These are phyloP conservation scores for Sinohyriopsis cumingii DNA, from an alignment of 2,888 invertebrate genomes.

Conservation along the genomic window DNA sequence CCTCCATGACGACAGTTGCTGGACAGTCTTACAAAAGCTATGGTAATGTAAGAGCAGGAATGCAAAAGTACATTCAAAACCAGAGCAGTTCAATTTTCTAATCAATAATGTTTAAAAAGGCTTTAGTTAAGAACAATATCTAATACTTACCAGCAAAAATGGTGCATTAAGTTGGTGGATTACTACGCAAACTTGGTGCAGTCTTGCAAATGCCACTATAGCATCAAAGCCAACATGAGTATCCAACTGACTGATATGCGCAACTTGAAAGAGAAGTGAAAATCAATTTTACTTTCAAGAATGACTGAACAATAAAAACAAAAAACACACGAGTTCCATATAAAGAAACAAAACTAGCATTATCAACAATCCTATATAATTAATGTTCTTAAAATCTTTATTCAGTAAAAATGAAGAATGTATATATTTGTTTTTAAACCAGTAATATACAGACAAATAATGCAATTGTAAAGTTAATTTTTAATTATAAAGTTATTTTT, in stretches of 20 bases:
- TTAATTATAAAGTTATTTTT: too few relatives aligned
- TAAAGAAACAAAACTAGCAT: too few relatives aligned
- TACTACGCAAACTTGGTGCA: constrained; percentile 72
- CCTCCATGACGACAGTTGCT: too few relatives aligned
- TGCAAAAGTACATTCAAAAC: background rate
- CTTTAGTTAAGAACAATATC: background rate
- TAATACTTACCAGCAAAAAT: constrained; percentile 63
- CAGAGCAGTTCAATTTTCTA: background rate
- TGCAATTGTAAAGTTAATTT: too few relatives aligned
- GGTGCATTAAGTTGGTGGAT: constrained; percentile 73
- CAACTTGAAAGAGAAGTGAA: constrained; percentile 58
- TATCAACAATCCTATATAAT: too few relatives aligned
- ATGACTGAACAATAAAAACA: too few relatives aligned
- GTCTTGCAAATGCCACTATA: constrained; percentile 74
- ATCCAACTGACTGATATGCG: constrained; percentile 71
- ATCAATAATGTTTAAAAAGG: background rate
- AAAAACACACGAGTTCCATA: too few relatives aligned
- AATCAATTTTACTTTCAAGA: background rate
- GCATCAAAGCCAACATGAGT: constrained; percentile 75
- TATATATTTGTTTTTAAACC: too few relatives aligned
- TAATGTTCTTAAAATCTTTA: too few relatives aligned
- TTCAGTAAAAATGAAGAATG: too few relatives aligned
- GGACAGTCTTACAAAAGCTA: too few relatives aligned
- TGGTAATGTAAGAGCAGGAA: background rate
- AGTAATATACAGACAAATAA: too few relatives aligned